These are phyloP conservation scores for Heloderma charlesbogerti DNA, from an alignment of 2,113 vertebrate species.

Conservation along the genomic window DNA sequence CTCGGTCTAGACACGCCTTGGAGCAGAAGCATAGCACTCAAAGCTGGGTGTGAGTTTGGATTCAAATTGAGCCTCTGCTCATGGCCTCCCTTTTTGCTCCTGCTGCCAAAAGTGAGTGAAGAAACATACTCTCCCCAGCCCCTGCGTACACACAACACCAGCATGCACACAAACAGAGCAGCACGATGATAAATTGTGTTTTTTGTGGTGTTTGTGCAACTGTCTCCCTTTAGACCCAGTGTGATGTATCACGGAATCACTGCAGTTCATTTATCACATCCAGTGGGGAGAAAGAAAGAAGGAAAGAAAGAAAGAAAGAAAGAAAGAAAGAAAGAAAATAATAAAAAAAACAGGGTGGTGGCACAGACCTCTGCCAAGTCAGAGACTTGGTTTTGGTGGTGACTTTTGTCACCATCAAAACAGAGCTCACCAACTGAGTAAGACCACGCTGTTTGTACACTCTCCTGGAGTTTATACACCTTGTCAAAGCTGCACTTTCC, in stretches of 20 bases:
- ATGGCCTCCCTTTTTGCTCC: neutral
- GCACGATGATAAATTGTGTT: neutral
- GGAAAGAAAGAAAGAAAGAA: too few relatives aligned
- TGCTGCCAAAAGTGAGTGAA: neutral
- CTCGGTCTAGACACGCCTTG: too few relatives aligned
- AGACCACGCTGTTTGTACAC: neutral
- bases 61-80: too few relatives aligned
- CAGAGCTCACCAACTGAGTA: neutral
- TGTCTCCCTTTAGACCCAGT: neutral
- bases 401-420: fast-evolving
- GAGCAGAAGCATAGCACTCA: too few relatives aligned
- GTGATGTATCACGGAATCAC: neutral
- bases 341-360: neutral
- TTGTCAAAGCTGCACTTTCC: neutral
- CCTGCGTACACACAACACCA: too few relatives aligned
- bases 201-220: neutral
- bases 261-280: slow-evolving; percentile 1
- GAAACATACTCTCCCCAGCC: too few relatives aligned
- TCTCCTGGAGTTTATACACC: neutral
- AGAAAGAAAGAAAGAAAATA: too few relatives aligned
- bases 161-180: too few relatives aligned
- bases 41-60: too few relatives aligned
- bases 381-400: too few relatives aligned
- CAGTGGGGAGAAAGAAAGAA: too few relatives aligned
- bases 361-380: neutral